Evolutionary conservation across 2,888 invertebrate genomes (phyloP).

Genomic region (Tineola bisselliella): DNA sequence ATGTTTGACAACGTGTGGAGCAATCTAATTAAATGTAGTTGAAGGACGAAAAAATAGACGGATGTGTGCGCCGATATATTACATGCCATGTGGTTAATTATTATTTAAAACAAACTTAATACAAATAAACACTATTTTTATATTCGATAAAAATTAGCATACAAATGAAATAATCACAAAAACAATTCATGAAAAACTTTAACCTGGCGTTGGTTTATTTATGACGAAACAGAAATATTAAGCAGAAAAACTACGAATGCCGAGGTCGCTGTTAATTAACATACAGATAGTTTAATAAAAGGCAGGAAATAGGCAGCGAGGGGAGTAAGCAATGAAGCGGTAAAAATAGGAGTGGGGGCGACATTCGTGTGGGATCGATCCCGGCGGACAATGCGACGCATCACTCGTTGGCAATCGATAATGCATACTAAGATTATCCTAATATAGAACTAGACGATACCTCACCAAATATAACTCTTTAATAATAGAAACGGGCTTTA

Average conservation of each 20-base stretch:
- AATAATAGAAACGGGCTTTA: background rate
- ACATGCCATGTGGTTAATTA: slow-evolving; percentile 3
- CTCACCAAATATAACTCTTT: background rate
- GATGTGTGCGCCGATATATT: slow-evolving; percentile 26
- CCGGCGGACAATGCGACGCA: slow-evolving; percentile 46
- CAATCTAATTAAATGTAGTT: slow-evolving; percentile 59
- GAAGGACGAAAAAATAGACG: slow-evolving; percentile 57
- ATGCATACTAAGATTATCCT: slow-evolving; percentile 25
- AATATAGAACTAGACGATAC: background rate
- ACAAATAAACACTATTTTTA: background rate
- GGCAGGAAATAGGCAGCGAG: slow-evolving; percentile 62
- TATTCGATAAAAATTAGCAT: background rate
- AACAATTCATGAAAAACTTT: background rate
- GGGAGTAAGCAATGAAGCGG: slow-evolving; percentile 67
- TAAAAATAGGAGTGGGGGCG: slow-evolving; percentile 64
- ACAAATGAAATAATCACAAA: too few relatives aligned
- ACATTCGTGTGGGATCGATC: slow-evolving; percentile 51
- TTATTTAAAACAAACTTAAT: background rate
- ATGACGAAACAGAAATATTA: background rate
- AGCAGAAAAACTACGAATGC: background rate
- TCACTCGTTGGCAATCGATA: slow-evolving; percentile 52
- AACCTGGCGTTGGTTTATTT: background rate
- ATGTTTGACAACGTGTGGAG: slow-evolving; percentile 53
- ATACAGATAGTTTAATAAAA: slow-evolving; percentile 67
- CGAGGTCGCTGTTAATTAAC: slow-evolving; percentile 65